These are phyloP conservation scores for Chironomus tentans DNA, from an alignment of 2,888 invertebrate genomes.

Conservation along the genomic window DNA sequence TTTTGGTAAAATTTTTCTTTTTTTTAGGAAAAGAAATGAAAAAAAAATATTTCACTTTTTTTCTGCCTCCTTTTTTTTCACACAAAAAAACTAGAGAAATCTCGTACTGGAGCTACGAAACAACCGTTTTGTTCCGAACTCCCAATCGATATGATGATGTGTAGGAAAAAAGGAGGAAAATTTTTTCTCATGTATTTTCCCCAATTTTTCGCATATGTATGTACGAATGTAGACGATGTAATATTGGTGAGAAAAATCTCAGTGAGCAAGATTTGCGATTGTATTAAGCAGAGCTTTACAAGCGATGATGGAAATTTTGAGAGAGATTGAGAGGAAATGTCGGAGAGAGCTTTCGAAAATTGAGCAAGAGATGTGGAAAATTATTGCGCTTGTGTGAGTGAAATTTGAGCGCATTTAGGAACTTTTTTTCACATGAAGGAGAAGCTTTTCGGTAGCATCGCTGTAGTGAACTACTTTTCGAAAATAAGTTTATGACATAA, in stretches of 20 bases:
- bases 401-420: background rate
- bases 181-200: slow-evolving; percentile 22
- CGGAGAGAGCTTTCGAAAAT: background rate
- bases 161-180: slow-evolving; percentile 21
- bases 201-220: slow-evolving; percentile 3
- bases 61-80: slow-evolving; percentile 20
- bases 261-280: slow-evolving; percentile 2
- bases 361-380: too few species aligned
- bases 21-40: background rate
- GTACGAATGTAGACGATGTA: background rate
- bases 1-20: background rate
- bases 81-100: slow-evolving; percentile 15
- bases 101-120: slow-evolving; percentile 20
- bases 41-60: slow-evolving; percentile 20
- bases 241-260: background rate
- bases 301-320: too few species aligned
- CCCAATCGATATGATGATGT: slow-evolving; percentile 24
- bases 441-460: background rate
- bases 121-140: slow-evolving; percentile 27
- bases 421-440: background rate
- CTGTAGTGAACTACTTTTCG: background rate
- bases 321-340: background rate
- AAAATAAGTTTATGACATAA: too few species aligned
- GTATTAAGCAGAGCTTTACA: slow-evolving; percentile 1
- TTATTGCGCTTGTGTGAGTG: background rate